phyloP scores from a whole-genome alignment of 2,888 invertebrate genomes.

The Phorcus lineatus region DNA sequence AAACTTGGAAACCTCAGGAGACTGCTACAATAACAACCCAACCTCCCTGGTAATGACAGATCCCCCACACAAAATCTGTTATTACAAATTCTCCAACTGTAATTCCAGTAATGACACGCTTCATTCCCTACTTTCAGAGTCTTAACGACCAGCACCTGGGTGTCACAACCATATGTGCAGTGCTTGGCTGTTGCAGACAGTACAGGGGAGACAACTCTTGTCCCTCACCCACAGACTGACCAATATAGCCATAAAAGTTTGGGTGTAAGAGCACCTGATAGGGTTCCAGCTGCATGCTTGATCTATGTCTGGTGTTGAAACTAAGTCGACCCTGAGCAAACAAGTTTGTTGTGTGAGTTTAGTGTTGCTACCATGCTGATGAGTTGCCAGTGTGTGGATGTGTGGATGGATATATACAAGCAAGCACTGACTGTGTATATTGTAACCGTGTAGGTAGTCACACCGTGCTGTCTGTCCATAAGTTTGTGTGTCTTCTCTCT shows the following conservation, averaged over 20 bases:
- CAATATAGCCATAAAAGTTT: neutral
- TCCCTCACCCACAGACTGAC: neutral
- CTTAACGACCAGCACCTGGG: conserved; percentile 6
- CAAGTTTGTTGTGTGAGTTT: neutral
- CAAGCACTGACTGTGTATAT: no score
- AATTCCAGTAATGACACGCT: conserved; percentile 19
- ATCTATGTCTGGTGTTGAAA: neutral
- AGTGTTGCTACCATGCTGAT: neutral
- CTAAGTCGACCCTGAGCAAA: neutral
- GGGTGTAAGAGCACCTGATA: neutral
- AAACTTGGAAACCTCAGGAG: no score
- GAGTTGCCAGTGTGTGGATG: neutral
- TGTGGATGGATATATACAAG: no score
- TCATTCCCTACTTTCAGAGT: neutral
- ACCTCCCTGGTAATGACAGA: conserved; percentile 5
- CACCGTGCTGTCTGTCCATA: no score
- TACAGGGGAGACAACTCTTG: conserved; percentile 1
- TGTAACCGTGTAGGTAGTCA: no score
- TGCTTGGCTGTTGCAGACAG: neutral
- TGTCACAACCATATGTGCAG: neutral
- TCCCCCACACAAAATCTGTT: neutral
- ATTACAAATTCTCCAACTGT: conserved; percentile 21
- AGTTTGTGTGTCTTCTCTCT: no score
- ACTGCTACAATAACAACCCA: neutral
- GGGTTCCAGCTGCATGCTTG: neutral